Conservation (phyloP, 2,797 vertebrate genomes). For the Rhynchotus rufescens region DNA sequence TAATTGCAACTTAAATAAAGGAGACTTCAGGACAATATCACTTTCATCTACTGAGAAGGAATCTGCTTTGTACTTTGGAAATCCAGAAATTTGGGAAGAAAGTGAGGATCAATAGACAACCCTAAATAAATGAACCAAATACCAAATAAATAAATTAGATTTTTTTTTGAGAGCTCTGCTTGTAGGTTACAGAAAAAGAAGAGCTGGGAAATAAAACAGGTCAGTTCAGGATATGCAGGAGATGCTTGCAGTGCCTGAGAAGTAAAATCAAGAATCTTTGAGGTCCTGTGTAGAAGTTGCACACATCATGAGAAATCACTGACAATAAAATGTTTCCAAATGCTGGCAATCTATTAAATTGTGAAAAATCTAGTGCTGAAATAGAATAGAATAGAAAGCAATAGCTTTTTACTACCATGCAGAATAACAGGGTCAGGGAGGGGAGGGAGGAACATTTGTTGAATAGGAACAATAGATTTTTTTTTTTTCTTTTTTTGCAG, state of each 20-base stretch:
- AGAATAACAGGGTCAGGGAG: not conserved
- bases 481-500: not conserved
- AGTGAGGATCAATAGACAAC: not conserved
- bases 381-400: not conserved
- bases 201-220: not conserved
- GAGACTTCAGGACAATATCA: not conserved
- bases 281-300: not conserved
- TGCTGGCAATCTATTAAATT: not conserved
- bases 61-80: not conserved
- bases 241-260: not conserved
- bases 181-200: not conserved
- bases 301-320: not conserved
- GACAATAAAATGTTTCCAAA: not conserved
- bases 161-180: not conserved
- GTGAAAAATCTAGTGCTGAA: not conserved
- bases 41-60: not conserved
- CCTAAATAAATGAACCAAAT: not conserved
- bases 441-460: not conserved
- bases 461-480: not conserved
- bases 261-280: not conserved
- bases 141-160: not conserved
- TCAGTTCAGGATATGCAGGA: not conserved
- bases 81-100: not conserved
- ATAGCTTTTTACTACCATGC: not conserved
- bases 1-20: not conserved